Base-by-base conservation (phyloP, 1,140 invertebrate species). In the Phocides pigmalion region DNA sequence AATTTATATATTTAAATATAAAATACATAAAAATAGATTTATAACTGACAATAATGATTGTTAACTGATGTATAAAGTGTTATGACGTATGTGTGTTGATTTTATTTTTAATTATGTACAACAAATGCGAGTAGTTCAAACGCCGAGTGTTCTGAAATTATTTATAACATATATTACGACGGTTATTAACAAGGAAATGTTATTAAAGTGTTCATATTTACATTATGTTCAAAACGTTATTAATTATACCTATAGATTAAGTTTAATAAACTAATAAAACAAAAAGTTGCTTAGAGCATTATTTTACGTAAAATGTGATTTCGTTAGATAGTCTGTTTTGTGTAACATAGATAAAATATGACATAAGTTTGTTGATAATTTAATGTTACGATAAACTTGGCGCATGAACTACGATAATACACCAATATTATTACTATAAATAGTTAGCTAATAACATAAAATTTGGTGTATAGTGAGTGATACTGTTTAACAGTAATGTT, bases 41-140 rank as follows among this genome's bases (percentile, higher is more conserved):
- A 91, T 90, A 91, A 89, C 85, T 87, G 89, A 91, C 88, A 91
- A 91, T 91, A 91, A 91, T 91, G 88, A 89, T 91, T 91, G 88
- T 91, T 91, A 91, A 85, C 87, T 91, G 89, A 89, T 91, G 84
- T 89, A 82, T 90, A 88, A 87, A 85, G 81, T 89, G 87, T 91
- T 91, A 88, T 77, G 74, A 76, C 76, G 84, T 87, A 84, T 83
- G 82, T 76, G 75, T 64, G 83, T 83, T 82, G 54, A 78, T 84
- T 86, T 89, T 79, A 74, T 79, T 85, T 82, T 76, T 66, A 69
- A 66, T 77, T 76, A 81, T 81, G 76, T 84, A 73, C 67, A 83
- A 78, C 65, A 79, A 68, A 67, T 67, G 58, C 65, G 54, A 59
- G 83, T 86, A 83, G 83, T 85, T 87, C 82, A 85, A 72, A 64